Base-by-base conservation (phyloP, 2,797 vertebrate species). In the Borostomias antarcticus region DNA sequence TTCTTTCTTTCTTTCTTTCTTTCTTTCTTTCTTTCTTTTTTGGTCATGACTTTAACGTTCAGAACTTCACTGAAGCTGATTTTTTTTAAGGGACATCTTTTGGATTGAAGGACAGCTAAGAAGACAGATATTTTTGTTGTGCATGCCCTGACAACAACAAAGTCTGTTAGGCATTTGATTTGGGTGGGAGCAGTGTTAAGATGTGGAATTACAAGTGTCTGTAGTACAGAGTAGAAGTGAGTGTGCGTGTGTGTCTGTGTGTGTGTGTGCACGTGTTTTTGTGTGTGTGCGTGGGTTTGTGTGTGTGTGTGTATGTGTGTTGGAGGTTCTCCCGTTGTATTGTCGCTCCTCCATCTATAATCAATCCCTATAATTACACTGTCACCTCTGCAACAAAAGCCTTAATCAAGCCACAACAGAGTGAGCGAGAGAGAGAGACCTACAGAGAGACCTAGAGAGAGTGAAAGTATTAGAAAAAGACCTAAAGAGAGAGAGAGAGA, bases 331-430 rank as follows among this genome's bases (percentile, higher is more conserved):
- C n/a, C 40, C 40, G n/a, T 45, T 45, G 40, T 45, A 6, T n/a
- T n/a, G 43, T n/a, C 15, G n/a, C 43, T 4, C 15, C 43, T 6
- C 25, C 51, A 23, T 53, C 51, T 53, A 29, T 53, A 53, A 53
- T 53, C 51, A 53, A 53, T 53, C 26, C 25, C 23, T 53, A 23
- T 53, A 53, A 53, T 53, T 53, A 53, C 51, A 53, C 11, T 28
- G 51, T 45, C 40, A 17, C 21, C 7, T 9, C 9, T 10, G 19
- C 51, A 10, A 28, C 51, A 21, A 13, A 53, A 53, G 25, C 51
- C 51, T 53, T 53, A 28, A 29, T 53, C 51, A 29, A 29, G 26
- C 19, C 10, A 15, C 2, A 21, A 51, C 19, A 51, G 19, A 11
- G 7, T 19, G 1, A 8, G 35, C 13, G 35, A 37, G 35, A 15